Base-by-base conservation (phyloP, 2,888 invertebrate genomes). In the Itoplectis maculator region DNA sequence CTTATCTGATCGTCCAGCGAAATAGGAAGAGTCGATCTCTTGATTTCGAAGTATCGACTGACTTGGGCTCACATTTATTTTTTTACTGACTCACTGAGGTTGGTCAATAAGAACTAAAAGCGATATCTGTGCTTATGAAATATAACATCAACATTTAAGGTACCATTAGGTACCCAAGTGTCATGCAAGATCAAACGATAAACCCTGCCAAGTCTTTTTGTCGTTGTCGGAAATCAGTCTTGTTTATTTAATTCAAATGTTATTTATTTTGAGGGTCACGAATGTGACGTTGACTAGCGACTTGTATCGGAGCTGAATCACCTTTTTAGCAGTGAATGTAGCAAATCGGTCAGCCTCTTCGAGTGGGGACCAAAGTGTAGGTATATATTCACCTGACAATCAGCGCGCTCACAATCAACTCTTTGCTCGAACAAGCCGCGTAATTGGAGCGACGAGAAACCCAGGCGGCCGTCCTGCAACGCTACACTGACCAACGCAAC, bases 361-460 rank as follows among this genome's bases (percentile, higher is more conserved):
- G 59, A 7, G 11, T n/a, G 9, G 20, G 54, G 20, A 8, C 23
- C 15, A 37, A 15, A 13, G 35, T n/a, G n/a, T n/a, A n/a, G n/a
- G n/a, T n/a, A n/a, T 63, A 63, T 63, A 63, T 54, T 51, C n/a
- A 40, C 13, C 40, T 69, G 20, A 54, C 54, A 40, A 69, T 69
- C 54, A 18, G 11, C 51, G 20, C 51, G 51, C 37, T 37, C 13
- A 42, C 59, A 35, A 23, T 76, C 59, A 66, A 63, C 66, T 61
- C 37, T 45, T 47, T 74, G 79, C 81, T 82, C 74, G 79, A 69
- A 69, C 77, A 79, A 77, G 77, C 66, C 82, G 70, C 56, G 82
- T 79, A 81, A 82, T 77, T 82, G 78, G 61, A 66, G 69, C 81
- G 80, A 77, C 74, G 83, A 76, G 79, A 83, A 81, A 84, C 75